phyloP scores from a whole-genome alignment of 2,888 invertebrate species.

The Apomyelois bistriatella region DNA sequence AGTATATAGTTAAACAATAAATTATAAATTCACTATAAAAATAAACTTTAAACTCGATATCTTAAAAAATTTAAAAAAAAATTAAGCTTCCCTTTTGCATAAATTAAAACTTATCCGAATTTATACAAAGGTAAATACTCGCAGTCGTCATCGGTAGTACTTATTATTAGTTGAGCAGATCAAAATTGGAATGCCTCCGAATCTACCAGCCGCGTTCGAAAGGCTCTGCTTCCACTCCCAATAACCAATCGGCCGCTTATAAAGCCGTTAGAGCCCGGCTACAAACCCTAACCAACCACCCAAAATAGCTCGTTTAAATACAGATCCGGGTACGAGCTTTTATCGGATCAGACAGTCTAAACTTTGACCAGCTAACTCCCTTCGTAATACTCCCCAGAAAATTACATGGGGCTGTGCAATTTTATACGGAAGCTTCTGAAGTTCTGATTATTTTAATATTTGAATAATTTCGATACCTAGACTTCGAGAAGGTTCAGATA shows the following conservation, averaged over 20 bases:
- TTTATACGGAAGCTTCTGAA: slow-evolving; percentile 24
- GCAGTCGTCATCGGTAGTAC: no score
- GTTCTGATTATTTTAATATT: no score
- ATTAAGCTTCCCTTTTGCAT: no score
- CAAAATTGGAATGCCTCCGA: slow-evolving; percentile 51
- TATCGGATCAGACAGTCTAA: slow-evolving; percentile 56
- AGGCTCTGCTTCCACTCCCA: slow-evolving; percentile 53
- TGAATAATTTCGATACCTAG: slow-evolving; percentile 24
- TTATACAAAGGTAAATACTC: no score
- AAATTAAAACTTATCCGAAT: no score
- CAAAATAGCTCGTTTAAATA: slow-evolving; percentile 58
- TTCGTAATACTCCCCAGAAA: slow-evolving; percentile 21
- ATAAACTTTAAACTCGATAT: no score
- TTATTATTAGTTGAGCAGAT: slow-evolving; percentile 24
- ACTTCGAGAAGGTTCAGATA: no score
- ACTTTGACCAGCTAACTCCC: slow-evolving; percentile 29
- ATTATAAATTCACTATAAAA: no score
- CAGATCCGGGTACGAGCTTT: slow-evolving; percentile 42
- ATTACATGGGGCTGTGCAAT: slow-evolving; percentile 28
- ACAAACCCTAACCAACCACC: slow-evolving; percentile 30
- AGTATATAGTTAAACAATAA: no score
- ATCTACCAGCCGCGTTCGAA: slow-evolving; percentile 33
- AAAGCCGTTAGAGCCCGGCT: slow-evolving; percentile 28
- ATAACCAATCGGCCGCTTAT: slow-evolving; percentile 50
- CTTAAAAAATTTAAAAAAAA: no score